A percentile compares a stretch with the other conserved stretches of the same genome.
Evolutionary conservation across 2,113 vertebrate genomes (phyloP).

Genomic region (Aramus guarauna): DNA sequence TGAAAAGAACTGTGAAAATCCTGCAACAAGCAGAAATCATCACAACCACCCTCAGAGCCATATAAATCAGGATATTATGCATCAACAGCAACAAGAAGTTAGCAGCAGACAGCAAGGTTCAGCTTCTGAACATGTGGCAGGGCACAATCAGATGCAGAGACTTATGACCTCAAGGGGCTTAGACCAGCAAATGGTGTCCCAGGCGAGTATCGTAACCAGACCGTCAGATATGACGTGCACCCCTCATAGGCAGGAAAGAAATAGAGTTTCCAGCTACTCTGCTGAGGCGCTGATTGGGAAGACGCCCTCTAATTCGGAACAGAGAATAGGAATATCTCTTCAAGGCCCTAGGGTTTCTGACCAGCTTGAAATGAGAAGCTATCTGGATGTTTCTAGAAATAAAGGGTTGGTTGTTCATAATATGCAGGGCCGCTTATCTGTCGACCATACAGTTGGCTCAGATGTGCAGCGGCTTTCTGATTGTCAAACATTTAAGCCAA

Average conservation of each 20-base stretch:
- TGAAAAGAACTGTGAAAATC: conserved; percentile 92
- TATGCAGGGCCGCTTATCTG: conserved; percentile 81
- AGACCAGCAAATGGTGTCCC: conserved; percentile 93
- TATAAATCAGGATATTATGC: conserved; percentile 79
- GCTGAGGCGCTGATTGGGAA: conserved; percentile 97
- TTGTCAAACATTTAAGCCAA: conserved; percentile 88
- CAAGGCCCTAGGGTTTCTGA: conserved; percentile 86
- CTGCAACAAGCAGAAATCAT: conserved; percentile 77
- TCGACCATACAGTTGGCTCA: conserved; percentile 79
- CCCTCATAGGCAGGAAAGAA: conserved; percentile 91
- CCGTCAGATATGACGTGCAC: conserved; percentile 87
- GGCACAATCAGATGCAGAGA: conserved; percentile 88
- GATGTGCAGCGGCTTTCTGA: conserved; percentile 88
- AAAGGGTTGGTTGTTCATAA: conserved; percentile 87
- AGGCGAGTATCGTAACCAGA: conserved; percentile 85
- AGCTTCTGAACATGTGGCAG: conserved; percentile 72
- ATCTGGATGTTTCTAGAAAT: conserved; percentile 87
- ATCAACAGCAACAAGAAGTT: conserved; percentile 80
- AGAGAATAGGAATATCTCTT: conserved; percentile 88
- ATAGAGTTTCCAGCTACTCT: conserved; percentile 95
- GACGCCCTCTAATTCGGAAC: conserved; percentile 84
- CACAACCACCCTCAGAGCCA: conserved; percentile 82
- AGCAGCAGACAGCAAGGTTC: conserved; percentile 78
- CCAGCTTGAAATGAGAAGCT: conserved; percentile 90
- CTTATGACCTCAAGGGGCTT: conserved; percentile 88